Evolutionary conservation across 1,140 invertebrate genomes (phyloP).

Genomic region (Sinonovacula constricta): DNA sequence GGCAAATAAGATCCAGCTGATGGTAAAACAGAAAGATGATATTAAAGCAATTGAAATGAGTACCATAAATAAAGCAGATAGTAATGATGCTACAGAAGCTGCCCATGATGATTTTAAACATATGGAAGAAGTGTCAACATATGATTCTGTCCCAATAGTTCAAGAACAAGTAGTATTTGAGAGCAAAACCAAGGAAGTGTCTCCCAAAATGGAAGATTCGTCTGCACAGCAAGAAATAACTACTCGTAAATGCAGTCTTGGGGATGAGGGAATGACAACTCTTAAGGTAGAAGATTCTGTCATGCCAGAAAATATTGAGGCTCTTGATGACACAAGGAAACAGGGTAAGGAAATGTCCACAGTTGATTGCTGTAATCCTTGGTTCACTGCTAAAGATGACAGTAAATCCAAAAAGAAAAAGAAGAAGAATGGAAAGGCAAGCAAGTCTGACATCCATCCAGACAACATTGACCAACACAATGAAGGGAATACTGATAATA

Average conservation of each 20-base stretch:
- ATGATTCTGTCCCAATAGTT: background rate
- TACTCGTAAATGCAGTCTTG: background rate
- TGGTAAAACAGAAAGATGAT: too few species aligned
- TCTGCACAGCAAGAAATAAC: background rate
- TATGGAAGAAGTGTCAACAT: background rate
- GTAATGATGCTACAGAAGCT: background rate
- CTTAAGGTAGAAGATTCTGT: background rate
- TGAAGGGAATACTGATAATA: background rate
- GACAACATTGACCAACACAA: too few species aligned
- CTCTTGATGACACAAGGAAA: background rate
- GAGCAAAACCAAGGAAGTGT: background rate
- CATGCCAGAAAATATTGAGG: background rate
- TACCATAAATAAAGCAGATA: background rate
- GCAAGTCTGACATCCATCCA: background rate
- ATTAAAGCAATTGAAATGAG: background rate
- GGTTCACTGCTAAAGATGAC: background rate
- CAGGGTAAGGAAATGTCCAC: background rate
- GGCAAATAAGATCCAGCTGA: too few species aligned
- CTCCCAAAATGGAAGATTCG: background rate
- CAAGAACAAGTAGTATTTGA: background rate
- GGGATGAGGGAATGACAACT: background rate
- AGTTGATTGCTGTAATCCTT: background rate
- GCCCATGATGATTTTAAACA: background rate
- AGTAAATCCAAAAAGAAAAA: background rate
- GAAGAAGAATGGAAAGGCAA: background rate